phyloP scores from a whole-genome alignment of 1,140 invertebrate genomes.

The Drosophila ercepeae region DNA sequence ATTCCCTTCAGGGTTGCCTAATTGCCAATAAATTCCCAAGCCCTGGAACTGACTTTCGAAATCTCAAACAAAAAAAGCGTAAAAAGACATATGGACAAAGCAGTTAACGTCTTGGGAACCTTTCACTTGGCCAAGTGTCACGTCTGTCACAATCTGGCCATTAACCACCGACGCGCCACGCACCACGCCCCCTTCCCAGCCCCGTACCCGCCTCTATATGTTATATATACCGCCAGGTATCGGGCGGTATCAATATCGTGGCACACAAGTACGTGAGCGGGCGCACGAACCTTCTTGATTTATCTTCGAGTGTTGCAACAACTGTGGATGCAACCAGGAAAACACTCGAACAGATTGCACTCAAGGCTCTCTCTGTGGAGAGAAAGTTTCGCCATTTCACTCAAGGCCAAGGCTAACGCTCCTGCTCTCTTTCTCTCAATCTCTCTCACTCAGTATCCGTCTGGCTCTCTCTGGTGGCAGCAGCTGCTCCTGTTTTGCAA shows the following conservation, averaged over 20 bases:
- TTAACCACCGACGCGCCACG: constrained; percentile 19
- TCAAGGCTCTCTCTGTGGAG: constrained; percentile 9
- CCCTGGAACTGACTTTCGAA: background rate
- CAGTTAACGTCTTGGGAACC: constrained; percentile 6
- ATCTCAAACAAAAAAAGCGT: background rate
- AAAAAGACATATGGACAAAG: constrained; percentile 17
- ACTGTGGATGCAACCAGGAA: constrained; percentile 9
- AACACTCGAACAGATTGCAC: constrained; percentile 31
- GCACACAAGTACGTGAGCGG: constrained; percentile 48
- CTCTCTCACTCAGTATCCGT: background rate
- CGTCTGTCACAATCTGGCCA: constrained; percentile 33
- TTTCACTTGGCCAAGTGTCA: constrained; percentile 40
- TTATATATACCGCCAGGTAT: constrained; percentile 18
- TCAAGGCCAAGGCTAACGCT: constrained; percentile 11
- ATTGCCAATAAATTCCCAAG: background rate
- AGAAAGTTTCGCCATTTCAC: constrained; percentile 1
- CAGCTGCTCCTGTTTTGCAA: constrained; percentile 53
- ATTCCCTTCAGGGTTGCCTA: background rate
- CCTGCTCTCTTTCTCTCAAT: background rate
- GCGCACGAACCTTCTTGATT: constrained; percentile 52
- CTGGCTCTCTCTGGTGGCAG: constrained; percentile 1
- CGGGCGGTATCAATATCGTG: constrained; percentile 39
- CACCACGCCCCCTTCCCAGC: background rate
- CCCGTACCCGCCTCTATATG: background rate
- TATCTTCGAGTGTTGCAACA: constrained; percentile 40